Conservation (phyloP, 2,113 vertebrate species). For the Anhinga rufa region DNA sequence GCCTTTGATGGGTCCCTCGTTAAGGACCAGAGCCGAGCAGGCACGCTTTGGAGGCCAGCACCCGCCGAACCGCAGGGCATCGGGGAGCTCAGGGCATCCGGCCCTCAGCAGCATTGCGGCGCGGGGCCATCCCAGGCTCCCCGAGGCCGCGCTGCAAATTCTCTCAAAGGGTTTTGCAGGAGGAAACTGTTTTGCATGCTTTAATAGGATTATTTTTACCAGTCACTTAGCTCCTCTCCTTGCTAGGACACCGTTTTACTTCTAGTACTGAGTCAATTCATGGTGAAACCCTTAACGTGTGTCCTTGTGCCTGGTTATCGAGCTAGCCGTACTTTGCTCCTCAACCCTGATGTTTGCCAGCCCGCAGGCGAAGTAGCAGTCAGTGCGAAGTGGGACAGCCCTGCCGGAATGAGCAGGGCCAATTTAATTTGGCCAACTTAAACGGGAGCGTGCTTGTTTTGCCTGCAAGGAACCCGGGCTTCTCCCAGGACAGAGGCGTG, state of each 20-base stretch:
- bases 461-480: not conserved
- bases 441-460: not conserved
- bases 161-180: not conserved
- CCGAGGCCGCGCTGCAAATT: fast-evolving
- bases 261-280: not conserved
- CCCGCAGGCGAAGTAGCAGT: not conserved
- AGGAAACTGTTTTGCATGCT: not conserved
- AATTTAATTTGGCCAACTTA: not conserved
- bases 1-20: not conserved
- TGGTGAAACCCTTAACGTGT: fast-evolving
- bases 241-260: not conserved
- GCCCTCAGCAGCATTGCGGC: not conserved
- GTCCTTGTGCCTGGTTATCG: not conserved
- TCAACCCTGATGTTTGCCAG: not conserved
- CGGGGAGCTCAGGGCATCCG: not conserved
- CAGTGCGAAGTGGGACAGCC: not conserved
- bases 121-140: not conserved
- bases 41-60: fast-evolving
- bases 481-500: not conserved
- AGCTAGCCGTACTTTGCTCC: not conserved
- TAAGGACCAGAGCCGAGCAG: not conserved
- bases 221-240: not conserved
- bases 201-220: not conserved
- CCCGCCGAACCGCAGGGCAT: fast-evolving
- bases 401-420: not conserved